Base-by-base conservation (phyloP, 2,797 vertebrate genomes). In the Pyrocephalus nanus region DNA sequence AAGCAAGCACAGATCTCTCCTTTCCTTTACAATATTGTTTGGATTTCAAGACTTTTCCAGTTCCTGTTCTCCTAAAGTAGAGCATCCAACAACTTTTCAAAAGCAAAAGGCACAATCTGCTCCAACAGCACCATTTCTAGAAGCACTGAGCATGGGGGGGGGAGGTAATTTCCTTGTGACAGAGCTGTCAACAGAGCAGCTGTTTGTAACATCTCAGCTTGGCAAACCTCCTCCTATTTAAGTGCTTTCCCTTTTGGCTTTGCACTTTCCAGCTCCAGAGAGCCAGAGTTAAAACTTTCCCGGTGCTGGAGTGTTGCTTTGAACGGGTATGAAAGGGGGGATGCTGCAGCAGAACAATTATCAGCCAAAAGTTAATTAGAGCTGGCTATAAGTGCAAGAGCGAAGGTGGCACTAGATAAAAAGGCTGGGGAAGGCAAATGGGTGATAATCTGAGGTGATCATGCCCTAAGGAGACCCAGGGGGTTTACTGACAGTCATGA, bases 121-220 rank as follows among this genome's bases (percentile, higher is more conserved):
- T 91, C 88, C 79, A 84, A 19, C 48, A 81, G 42, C 40, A 74
- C n/a, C 3, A 0, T 78, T 92, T 90, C 85, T 86, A 58, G 88
- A 75, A 81, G 58, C 48, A 29, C 27, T 25, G 83, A 86, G 50
- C 40, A 21, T 1, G 16, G 23, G 12, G 34, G 45, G 29, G 42
- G 58, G 23, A 48, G 43, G 55, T 40, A 93, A 92, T 85, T 81
- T 83, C 75, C 65, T 51, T 42, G 55, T 76, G 73, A 78, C 77
- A 83, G 79, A 91, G 48, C 70, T 90, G 91, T 78, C 66, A 92
- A 30, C 3, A 8, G 79, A 92, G 64, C 88, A 91, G 73, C 92
- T 90, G 51, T 50, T 90, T 53, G 42, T 70, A 90, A 60, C 70
- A 73, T 38, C 66, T 38, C 40, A 73, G 76, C 32, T 74, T 86